Evolutionary conservation across 2,888 invertebrate species (phyloP), one percentile per base, ranked within the genome.

Genomic region (Epinotia ramella): DNA sequence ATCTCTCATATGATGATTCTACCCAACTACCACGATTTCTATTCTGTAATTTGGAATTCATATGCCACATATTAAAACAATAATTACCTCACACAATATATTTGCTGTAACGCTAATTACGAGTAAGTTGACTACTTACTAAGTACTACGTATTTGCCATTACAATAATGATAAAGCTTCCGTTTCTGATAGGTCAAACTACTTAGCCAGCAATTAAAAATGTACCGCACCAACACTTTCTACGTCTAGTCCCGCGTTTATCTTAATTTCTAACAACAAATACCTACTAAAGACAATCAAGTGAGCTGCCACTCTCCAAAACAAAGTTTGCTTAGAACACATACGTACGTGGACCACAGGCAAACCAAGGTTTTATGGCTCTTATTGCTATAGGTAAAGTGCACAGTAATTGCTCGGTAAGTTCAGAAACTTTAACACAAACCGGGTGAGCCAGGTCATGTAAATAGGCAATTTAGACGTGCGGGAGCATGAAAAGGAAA

Each of bases 261-360:
- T 89, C 84, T 90, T 88, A 89, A 89, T 91, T 91, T 90, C 91
- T 90, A 90, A 84, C 84, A 81, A 88, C 90, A 89, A 78, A 78
- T 74, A 77, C n/a, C n/a, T n/a, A n/a, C 75, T 67, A 84, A 85
- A 83, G 84, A 80, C 81, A 82, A 86, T 83, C 83, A 80, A 83
- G 84, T 84, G 79, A 81, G 81, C 80, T 81, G 80, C 79, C 82
- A 83, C 84, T 86, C 84, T 85, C 82, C 82, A 81, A 82, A 81
- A 83, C 81, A 87, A 84, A 88, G 85, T 88, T 88, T 87, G 82
- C 84, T 73, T 76, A 79, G 73, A 79, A 71, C 81, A 82, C 81
- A 80, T 78, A 33, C 24, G 56, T 56, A 49, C 68, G 71, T 67
- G 72, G 13, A 28, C 18, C 56, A 44, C 28, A 18, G n/a, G 56